phyloP scores from a whole-genome alignment of 2,888 invertebrate genomes.

The Trilocha varians region DNA sequence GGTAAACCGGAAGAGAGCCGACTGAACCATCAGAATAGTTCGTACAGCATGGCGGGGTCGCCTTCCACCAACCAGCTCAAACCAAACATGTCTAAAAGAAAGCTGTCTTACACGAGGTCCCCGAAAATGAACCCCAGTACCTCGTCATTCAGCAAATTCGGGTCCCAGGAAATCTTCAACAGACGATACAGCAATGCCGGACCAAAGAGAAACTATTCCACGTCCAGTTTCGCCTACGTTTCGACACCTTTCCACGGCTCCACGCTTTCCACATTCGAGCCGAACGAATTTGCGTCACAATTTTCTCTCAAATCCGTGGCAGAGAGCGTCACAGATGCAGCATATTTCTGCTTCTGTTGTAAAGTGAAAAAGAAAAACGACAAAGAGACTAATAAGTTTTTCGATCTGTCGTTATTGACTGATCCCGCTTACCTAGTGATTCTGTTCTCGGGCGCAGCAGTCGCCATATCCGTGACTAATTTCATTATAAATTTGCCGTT shows the following conservation, averaged over 20 bases:
- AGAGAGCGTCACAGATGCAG: conserved; percentile 69
- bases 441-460: conserved; percentile 86
- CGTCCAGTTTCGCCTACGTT: conserved; percentile 87
- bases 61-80: conserved; percentile 34
- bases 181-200: conserved; percentile 41
- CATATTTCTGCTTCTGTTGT: conserved; percentile 57
- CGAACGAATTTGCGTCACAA: conserved; percentile 84
- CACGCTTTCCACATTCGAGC: conserved; percentile 82
- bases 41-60: conserved; percentile 23
- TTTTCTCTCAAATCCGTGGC: conserved; percentile 80
- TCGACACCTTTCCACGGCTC: conserved; percentile 90
- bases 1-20: conserved; percentile 13
- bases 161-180: conserved; percentile 50
- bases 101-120: conserved; percentile 45
- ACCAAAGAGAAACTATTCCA: conserved; percentile 80
- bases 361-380: conserved; percentile 37
- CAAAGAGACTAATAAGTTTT: conserved; percentile 74
- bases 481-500: conserved; percentile 88
- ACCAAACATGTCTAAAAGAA: conserved; percentile 48
- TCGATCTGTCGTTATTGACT: conserved; percentile 79
- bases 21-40: conserved; percentile 18
- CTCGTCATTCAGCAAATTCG: conserved; percentile 63
- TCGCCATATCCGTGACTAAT: conserved; percentile 90
- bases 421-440: conserved; percentile 88
- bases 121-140: conserved; percentile 69